Conservation (phyloP, 2,888 invertebrate genomes). For the Ceratothoa steindachneri region DNA sequence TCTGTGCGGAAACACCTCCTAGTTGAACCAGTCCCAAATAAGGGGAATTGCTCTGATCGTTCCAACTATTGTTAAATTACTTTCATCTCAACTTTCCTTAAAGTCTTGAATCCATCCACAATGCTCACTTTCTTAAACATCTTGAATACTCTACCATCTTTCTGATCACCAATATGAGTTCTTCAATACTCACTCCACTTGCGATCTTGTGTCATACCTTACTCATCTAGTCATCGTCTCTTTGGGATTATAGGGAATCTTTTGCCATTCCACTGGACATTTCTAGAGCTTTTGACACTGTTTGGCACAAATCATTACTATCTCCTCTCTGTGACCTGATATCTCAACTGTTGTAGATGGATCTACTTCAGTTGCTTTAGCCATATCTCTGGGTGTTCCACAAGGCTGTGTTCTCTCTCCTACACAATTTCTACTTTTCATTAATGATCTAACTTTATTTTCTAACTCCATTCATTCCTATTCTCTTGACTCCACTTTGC, state of each 20-base stretch:
- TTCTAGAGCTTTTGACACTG: background rate
- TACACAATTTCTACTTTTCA: too few species aligned
- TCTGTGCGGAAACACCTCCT: background rate
- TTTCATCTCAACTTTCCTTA: background rate
- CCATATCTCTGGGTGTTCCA: too few species aligned
- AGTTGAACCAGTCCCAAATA: background rate
- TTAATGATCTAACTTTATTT: too few species aligned
- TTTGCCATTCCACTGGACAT: background rate
- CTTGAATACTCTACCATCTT: background rate
- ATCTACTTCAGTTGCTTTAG: too few species aligned
- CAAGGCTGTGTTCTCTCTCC: too few species aligned
- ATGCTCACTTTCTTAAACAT: background rate
- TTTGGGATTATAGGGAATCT: background rate
- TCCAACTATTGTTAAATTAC: background rate
- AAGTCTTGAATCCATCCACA: background rate
- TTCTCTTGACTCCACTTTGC: too few species aligned
- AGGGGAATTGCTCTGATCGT: background rate
- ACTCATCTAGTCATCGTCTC: too few species aligned
- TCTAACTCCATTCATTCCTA: too few species aligned
- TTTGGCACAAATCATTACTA: background rate
- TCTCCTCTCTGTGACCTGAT: background rate
- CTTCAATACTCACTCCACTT: background rate
- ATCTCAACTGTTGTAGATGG: background rate
- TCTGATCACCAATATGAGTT: background rate
- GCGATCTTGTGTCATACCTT: background rate